phyloP scores from a whole-genome alignment of 2,113 vertebrate species.

The Alectura lathami region DNA sequence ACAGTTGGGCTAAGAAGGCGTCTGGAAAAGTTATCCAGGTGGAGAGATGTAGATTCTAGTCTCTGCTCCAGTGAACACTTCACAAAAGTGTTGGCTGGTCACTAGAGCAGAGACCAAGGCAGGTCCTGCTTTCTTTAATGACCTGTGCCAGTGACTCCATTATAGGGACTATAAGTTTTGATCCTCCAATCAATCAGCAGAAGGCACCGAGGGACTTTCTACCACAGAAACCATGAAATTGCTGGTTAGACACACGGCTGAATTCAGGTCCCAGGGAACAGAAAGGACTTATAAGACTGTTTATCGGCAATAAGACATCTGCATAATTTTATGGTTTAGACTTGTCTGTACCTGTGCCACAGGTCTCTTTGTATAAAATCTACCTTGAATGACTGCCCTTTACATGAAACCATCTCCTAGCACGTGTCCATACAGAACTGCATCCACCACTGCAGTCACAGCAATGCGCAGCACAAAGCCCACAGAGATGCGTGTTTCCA shows the following conservation, averaged over 20 bases:
- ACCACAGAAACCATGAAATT: background rate
- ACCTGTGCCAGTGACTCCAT: background rate
- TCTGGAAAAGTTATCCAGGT: background rate
- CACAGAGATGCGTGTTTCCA: background rate
- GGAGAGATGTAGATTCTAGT: background rate
- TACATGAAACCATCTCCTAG: rapidly evolving
- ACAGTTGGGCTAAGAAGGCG: background rate
- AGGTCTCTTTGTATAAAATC: background rate
- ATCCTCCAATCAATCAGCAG: background rate
- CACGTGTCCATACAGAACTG: rapidly evolving
- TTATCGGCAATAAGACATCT: background rate
- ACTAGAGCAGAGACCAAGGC: background rate
- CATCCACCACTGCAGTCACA: background rate
- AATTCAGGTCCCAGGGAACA: background rate
- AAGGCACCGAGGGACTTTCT: background rate
- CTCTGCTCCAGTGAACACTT: background rate
- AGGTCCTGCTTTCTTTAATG: background rate
- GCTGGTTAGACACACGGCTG: background rate
- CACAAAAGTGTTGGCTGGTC: background rate
- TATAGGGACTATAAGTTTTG: background rate
- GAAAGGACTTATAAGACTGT: background rate
- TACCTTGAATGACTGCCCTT: background rate
- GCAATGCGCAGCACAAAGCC: background rate
- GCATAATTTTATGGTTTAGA: background rate
- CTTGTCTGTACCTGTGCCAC: background rate